Base-by-base conservation (phyloP, 1,140 invertebrate genomes). In the Chrysopa pallens region DNA sequence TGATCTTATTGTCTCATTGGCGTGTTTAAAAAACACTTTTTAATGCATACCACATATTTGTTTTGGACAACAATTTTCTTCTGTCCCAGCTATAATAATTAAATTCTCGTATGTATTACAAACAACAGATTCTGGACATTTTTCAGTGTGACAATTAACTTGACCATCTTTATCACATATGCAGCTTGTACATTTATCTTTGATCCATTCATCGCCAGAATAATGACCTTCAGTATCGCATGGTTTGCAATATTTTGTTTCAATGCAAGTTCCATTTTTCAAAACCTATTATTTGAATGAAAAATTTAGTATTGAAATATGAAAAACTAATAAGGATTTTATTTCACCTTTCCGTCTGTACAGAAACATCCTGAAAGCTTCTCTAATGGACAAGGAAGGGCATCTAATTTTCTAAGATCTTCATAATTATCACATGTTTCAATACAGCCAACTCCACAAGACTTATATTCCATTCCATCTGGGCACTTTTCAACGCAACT, bases 311-410 rank as follows among this genome's bases (percentile, higher is more conserved):
- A 43, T 7, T 14, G 38, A n/a, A 11, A 15, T 38, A 3, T 29
- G 4, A 28, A 35, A 45, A 45, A 33, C 8, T 39, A 8, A 40
- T 28, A 17, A 60, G 57, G 41, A 60, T 58, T 38, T 58, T 59
- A 36, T 29, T 45, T 50, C 29, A 84, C 73, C 55, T 76, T 69
- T 40, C 72, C 73, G 36, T 69, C 53, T 2, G 80, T 78, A 66
- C 87, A 93, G 67, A 80, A 84, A 58, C 87, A 93, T 6, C 85
- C 85, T 55, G 90, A 86, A 23, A 64, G 66, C 6, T 59, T 59
- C 41, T 57, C 59, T 29, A 55, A 57, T 4, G 55, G 46, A 45
- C 79, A 84, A 40, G 63, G 59, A 6, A 61, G 58, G 7, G 61
- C 63, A 23, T 59, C 59, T 39, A 36, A 39, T 39, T 14, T 51